A percentile compares a stretch with the other conserved stretches of the same genome.
Evolutionary conservation across 30 jellyfish, hydroid and myxozoan species (phyloP).

Genomic region (Aurelia aurita complex sp. Pacific): DNA sequence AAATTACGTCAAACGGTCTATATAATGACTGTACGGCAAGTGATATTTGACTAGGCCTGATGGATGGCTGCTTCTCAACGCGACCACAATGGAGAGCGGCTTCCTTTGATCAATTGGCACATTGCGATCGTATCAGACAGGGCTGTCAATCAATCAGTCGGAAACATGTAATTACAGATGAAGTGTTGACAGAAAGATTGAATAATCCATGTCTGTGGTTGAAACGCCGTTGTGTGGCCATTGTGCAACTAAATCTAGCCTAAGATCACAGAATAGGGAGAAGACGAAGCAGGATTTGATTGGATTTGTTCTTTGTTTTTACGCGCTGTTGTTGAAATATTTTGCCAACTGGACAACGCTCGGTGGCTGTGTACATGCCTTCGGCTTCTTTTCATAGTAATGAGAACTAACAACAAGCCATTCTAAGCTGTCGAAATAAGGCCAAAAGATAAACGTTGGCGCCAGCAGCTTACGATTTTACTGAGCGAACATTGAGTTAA

Average conservation of each 20-base stretch:
- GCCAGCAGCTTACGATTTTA: slow-evolving; percentile 62
- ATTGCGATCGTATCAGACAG: slow-evolving; percentile 64
- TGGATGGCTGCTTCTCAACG: slow-evolving; percentile 30
- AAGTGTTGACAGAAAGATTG: slow-evolving; percentile 95
- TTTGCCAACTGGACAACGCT: slow-evolving; percentile 70
- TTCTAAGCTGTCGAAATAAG: slow-evolving; percentile 77
- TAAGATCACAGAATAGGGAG: slow-evolving; percentile 4
- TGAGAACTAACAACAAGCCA: slow-evolving; percentile 74
- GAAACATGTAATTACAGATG: slow-evolving; percentile 79
- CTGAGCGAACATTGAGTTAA: slow-evolving; percentile 47
- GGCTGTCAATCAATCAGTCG: slow-evolving; percentile 91
- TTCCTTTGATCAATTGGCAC: slow-evolving; percentile 78
- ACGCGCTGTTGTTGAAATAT: slow-evolving; percentile 74
- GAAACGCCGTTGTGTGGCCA: slow-evolving; percentile 79
- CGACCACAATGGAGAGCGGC: slow-evolving; percentile 65
- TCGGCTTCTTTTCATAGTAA: slow-evolving; percentile 84
- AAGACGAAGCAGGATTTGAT: slow-evolving; percentile 51
- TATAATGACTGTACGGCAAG: slow-evolving; percentile 28
- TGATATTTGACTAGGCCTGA: slow-evolving; percentile 43
- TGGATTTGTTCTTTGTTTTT: slow-evolving; percentile 72
- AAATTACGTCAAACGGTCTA: slow-evolving; percentile 34
- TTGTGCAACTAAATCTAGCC: slow-evolving; percentile 51
- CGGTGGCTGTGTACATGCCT: slow-evolving; percentile 49
- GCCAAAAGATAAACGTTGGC: slow-evolving; percentile 73
- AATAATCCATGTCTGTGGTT: slow-evolving; percentile 80